A percentile compares a stretch with the other conserved stretches of the same genome.
These are phyloP conservation scores for Ptilonorhynchus violaceus DNA, from an alignment of 2,113 vertebrate species.

Conservation along the genomic window DNA sequence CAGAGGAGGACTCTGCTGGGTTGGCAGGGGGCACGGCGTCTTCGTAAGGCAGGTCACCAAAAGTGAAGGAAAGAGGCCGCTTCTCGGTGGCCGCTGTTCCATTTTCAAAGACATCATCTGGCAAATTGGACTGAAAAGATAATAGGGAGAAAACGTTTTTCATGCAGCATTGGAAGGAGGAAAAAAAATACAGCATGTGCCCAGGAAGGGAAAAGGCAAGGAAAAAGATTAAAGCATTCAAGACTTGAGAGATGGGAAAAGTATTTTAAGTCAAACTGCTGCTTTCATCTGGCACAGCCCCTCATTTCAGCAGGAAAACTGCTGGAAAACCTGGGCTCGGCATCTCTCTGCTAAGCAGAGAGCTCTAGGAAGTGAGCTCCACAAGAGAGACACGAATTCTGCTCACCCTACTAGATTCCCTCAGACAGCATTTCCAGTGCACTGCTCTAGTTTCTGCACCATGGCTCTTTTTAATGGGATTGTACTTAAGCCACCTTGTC, in stretches of 20 bases:
- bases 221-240: not conserved
- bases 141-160: not conserved
- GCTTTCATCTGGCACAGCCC: not conserved
- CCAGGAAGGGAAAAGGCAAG: not conserved
- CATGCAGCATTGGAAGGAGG: not conserved
- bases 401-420: not conserved
- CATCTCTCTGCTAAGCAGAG: not conserved
- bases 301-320: not conserved
- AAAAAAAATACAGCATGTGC: not conserved
- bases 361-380: not conserved
- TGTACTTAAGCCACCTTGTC: not conserved
- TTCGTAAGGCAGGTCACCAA: constrained; percentile 80
- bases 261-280: not conserved
- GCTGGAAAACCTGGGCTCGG: not conserved
- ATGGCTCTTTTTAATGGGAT: not conserved
- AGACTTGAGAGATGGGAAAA: not conserved
- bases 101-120: constrained; percentile 88
- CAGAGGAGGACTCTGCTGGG: constrained; percentile 17
- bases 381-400: not conserved
- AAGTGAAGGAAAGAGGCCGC: constrained; percentile 88
- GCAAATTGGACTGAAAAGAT: constrained; percentile 82
- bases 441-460: not conserved
- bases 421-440: not conserved
- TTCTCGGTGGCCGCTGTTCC: constrained; percentile 78
- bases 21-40: constrained; percentile 47